phyloP scores from a whole-genome alignment of 2,888 invertebrate genomes.

The Heliconius ethilla region DNA sequence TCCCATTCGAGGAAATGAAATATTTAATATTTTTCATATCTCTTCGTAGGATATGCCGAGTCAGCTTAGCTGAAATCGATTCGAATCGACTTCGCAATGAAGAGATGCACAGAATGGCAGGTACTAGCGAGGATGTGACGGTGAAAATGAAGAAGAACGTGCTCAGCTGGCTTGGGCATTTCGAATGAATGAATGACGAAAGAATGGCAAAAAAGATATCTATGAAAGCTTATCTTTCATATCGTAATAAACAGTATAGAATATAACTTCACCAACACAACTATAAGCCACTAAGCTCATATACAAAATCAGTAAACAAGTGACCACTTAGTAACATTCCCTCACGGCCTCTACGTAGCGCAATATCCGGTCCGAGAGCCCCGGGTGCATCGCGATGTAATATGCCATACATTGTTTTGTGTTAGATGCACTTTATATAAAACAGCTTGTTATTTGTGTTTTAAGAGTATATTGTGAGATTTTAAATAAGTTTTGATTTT shows the following conservation, averaged over 20 bases:
- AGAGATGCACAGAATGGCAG: no score
- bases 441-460: background rate
- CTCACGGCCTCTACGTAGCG: constrained; percentile 28
- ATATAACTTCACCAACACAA: background rate
- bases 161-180: no score
- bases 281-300: background rate
- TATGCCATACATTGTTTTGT: constrained; percentile 19
- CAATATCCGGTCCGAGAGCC: constrained; percentile 41
- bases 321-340: constrained; percentile 21
- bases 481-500: background rate
- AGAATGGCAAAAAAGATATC: no score
- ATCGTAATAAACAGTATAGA: background rate
- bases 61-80: no score
- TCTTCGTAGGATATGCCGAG: no score
- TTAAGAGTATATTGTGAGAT: background rate
- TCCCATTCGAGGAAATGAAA: background rate
- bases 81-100: no score
- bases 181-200: no score
- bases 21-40: no score
- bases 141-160: no score
- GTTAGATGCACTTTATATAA: constrained; percentile 15
- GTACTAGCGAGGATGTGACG: no score
- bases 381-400: constrained; percentile 28
- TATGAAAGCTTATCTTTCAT: no score
- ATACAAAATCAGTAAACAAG: constrained; percentile 22